Evolutionary conservation across 2,888 invertebrate genomes (phyloP).

Genomic region (Torymus texanus): DNA sequence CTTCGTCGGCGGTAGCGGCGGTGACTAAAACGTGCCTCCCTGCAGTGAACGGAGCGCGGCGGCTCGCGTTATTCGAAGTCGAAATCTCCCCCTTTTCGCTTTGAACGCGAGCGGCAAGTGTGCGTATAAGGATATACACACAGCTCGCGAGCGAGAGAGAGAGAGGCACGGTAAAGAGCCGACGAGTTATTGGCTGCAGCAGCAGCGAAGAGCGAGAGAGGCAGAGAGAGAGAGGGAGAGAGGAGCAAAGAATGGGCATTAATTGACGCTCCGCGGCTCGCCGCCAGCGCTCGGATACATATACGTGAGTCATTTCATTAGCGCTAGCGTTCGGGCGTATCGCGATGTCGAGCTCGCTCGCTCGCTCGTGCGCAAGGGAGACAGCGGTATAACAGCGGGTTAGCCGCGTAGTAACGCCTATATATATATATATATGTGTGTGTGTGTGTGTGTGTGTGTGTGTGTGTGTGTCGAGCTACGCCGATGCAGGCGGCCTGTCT

Average conservation of each 20-base stretch:
- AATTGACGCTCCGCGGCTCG: slow-evolving; percentile 9
- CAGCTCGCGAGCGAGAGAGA: not conserved
- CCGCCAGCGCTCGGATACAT: no score
- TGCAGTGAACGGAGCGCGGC: not conserved
- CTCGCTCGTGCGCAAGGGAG: slow-evolving; percentile 9
- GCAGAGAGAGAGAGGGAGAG: not conserved
- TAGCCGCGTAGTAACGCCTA: no score
- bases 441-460: no score
- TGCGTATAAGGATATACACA: no score
- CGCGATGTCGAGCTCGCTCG: slow-evolving; percentile 16
- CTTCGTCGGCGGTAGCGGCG: no score
- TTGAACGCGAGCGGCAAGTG: no score
- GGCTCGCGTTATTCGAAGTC: not conserved
- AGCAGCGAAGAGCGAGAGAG: not conserved
- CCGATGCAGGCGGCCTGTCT: no score
- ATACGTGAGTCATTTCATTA: slow-evolving; percentile 38
- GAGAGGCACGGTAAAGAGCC: slow-evolving; percentile 6
- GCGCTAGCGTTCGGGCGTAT: slow-evolving; percentile 15
- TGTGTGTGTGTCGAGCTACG: no score
- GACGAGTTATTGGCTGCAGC: no score
- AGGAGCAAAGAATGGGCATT: slow-evolving; percentile 39
- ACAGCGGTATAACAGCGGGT: not conserved
- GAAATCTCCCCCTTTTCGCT: no score
- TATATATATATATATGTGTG: no score
- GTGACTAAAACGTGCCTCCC: no score